Conservation (phyloP, 2,888 invertebrate species). For the Lottia gigantea region DNA sequence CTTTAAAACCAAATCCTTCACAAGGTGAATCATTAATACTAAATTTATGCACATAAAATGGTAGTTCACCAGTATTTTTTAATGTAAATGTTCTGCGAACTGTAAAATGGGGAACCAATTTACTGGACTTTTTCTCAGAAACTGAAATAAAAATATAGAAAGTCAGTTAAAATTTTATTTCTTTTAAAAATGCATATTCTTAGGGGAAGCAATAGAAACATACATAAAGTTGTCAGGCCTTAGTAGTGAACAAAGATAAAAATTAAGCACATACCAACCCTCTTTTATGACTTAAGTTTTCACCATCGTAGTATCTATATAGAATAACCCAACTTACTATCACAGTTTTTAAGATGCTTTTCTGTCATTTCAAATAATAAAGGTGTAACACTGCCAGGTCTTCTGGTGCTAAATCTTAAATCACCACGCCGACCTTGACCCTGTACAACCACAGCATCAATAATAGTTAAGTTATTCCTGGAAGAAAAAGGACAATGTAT, state of each 20-base stretch:
- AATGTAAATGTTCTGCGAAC: conserved; percentile 85
- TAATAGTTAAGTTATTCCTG: conserved; percentile 92
- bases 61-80: conserved; percentile 89
- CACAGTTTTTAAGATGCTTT: conserved; percentile 75
- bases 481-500: conserved; percentile 31
- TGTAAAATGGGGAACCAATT: conserved; percentile 75
- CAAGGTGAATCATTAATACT: conserved; percentile 77
- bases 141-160: conserved; percentile 25
- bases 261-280: no score
- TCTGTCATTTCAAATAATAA: conserved; percentile 85
- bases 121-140: conserved; percentile 56
- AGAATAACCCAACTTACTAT: conserved; percentile 62
- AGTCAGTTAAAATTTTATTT: not conserved
- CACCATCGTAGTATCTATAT: no score
- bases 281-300: no score
- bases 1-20: conserved; percentile 75
- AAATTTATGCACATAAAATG: conserved; percentile 80
- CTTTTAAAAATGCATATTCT: not conserved
- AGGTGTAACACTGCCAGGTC: conserved; percentile 80
- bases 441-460: conserved; percentile 85
- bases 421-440: conserved; percentile 88
- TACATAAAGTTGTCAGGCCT: no score
- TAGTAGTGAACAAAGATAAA: no score
- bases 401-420: conserved; percentile 88
- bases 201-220: no score